Evolutionary conservation across 92 coral and sea anemone species (phyloP).

Genomic region (Epizoanthus stellaris): DNA sequence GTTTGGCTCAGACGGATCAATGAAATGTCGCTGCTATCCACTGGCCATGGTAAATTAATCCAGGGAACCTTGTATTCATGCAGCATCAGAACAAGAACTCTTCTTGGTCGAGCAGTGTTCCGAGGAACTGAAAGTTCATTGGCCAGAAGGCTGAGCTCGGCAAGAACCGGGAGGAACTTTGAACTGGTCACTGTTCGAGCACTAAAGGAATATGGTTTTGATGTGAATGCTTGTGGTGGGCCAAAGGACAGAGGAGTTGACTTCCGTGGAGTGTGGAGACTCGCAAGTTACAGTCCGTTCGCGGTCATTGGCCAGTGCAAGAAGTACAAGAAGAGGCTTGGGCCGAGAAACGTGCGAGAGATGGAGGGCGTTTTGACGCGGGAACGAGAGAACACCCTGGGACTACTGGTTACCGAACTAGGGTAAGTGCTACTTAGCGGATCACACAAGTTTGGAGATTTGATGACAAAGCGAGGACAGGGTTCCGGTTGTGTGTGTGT

Average conservation of each 20-base stretch:
- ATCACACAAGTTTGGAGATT: no score
- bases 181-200: constrained; percentile 59
- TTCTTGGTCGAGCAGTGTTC: no score
- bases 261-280: constrained; percentile 77
- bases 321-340: constrained; percentile 69
- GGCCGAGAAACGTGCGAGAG: constrained; percentile 76
- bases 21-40: no score
- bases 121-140: no score
- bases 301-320: constrained; percentile 77
- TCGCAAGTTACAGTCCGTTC: constrained; percentile 42
- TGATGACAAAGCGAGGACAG: no score
- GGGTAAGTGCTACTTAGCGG: constrained; percentile 63
- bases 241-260: constrained; percentile 82
- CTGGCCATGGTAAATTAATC: no score
- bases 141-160: not conserved
- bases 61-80: no score
- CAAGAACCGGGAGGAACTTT: constrained; percentile 55
- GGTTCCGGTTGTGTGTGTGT: no score
- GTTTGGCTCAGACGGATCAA: no score
- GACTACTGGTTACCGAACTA: constrained; percentile 68
- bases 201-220: constrained; percentile 56
- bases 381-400: constrained; percentile 64
- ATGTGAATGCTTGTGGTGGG: constrained; percentile 72
- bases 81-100: no score
- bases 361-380: constrained; percentile 75